Conservation (phyloP, 1,140 invertebrate genomes). For the Nixonia krombeini region DNA sequence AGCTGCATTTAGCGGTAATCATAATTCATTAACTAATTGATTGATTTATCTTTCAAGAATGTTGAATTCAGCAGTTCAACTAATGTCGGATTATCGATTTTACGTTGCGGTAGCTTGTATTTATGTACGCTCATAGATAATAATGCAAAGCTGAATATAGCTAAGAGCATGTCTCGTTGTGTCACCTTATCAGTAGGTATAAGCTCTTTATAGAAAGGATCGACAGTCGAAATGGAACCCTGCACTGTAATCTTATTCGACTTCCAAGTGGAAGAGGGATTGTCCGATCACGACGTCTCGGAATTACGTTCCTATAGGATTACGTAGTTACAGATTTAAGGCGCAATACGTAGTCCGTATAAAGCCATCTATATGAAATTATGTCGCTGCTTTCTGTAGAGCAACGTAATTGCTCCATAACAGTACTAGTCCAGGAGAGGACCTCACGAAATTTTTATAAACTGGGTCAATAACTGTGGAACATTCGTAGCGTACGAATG, state of each 20-base stretch:
- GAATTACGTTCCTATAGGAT: conserved; percentile 31
- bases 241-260: conserved; percentile 44
- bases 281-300: conserved; percentile 25
- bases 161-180: conserved; percentile 21
- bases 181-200: conserved; percentile 26
- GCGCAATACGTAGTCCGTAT: conserved; percentile 11
- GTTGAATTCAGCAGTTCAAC: too few relatives aligned
- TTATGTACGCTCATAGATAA: not conserved
- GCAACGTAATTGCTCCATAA: conserved; percentile 12
- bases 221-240: conserved; percentile 31
- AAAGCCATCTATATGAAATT: conserved; percentile 23
- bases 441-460: conserved; percentile 6
- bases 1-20: too few relatives aligned
- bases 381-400: conserved; percentile 13
- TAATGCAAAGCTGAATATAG: conserved; percentile 20
- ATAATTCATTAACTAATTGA: too few relatives aligned
- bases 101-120: conserved; percentile 49
- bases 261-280: conserved; percentile 39
- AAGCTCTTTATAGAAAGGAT: conserved; percentile 29
- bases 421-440: not conserved
- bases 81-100: conserved; percentile 55
- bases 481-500: not conserved
- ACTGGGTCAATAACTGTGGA: conserved; percentile 13
- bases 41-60: too few relatives aligned
- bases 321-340: conserved; percentile 39